These are phyloP conservation scores for Apogon hyalosoma DNA, from an alignment of 2,797 vertebrate genomes.

Conservation along the genomic window DNA sequence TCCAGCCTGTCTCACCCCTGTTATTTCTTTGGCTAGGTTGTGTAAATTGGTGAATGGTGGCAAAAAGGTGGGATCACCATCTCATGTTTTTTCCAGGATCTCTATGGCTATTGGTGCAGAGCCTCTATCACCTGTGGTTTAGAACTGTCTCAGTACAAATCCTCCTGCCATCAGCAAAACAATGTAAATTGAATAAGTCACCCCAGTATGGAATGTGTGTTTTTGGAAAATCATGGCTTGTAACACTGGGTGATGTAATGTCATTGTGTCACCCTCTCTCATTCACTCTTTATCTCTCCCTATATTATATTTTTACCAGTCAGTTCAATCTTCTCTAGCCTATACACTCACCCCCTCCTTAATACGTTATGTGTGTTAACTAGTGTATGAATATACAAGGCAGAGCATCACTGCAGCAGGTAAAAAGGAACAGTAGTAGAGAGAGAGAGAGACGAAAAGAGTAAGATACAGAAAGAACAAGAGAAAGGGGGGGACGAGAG, in stretches of 20 bases:
- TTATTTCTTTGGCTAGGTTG: too few species aligned
- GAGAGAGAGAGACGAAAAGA: neutral
- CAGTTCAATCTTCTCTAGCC: conserved; percentile 35
- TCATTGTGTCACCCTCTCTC: conserved; percentile 37
- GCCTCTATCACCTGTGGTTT: conserved; percentile 25
- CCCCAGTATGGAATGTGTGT: conserved; percentile 18
- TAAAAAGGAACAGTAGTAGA: neutral
- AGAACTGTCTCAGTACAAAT: conserved; percentile 9
- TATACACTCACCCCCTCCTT: conserved; percentile 9
- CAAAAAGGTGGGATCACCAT: too few species aligned
- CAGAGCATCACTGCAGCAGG: conserved; percentile 38
- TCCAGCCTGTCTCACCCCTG: too few species aligned
- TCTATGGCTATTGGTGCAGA: too few species aligned
- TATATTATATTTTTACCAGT: conserved; percentile 28
- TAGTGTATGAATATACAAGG: conserved; percentile 7
- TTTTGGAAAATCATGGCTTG: conserved; percentile 28
- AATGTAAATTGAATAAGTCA: conserved; percentile 39
- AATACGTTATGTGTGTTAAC: conserved; percentile 21
- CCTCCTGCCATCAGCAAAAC: neutral
- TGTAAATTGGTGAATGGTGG: too few species aligned
- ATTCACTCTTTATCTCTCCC: conserved; percentile 33
- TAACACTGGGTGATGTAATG: conserved; percentile 51
- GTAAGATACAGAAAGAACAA: neutral
- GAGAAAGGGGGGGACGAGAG: conserved; percentile 7
- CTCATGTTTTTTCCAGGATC: too few species aligned